A percentile compares a stretch with the other conserved stretches of the same genome.
Evolutionary conservation across 1,140 invertebrate genomes (phyloP).

Genomic region (Calliopsis andreniformis): DNA sequence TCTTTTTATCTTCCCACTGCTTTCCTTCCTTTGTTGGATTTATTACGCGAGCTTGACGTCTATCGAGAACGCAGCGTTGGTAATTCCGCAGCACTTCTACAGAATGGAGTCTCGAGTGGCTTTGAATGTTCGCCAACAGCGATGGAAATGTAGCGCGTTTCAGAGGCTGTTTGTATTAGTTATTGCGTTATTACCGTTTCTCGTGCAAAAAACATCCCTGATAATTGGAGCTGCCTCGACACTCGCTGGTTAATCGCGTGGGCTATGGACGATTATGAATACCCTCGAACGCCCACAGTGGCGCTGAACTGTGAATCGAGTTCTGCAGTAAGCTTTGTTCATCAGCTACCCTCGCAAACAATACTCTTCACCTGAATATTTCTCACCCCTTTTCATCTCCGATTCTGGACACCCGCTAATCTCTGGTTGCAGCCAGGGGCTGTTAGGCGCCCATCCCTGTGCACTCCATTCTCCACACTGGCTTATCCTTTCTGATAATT

Average conservation of each 20-base stretch:
- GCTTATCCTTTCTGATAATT: constrained; percentile 67
- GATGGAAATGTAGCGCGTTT: neutral
- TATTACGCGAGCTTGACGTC: constrained; percentile 28
- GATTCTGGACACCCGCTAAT: constrained; percentile 28
- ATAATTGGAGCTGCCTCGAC: too few species aligned
- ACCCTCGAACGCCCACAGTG: too few species aligned
- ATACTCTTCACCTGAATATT: neutral
- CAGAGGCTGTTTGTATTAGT: neutral
- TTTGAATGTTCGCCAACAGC: neutral
- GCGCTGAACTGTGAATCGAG: too few species aligned
- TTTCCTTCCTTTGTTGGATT: constrained; percentile 3
- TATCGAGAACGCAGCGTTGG: neutral
- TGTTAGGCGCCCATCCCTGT: constrained; percentile 2
- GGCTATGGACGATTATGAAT: too few species aligned
- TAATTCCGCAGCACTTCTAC: neutral
- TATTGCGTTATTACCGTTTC: neutral
- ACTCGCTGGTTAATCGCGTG: too few species aligned
- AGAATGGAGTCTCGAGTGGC: constrained; percentile 15
- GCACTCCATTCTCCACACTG: constrained; percentile 58
- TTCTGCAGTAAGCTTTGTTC: too few species aligned
- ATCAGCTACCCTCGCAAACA: neutral
- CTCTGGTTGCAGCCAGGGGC: constrained; percentile 25
- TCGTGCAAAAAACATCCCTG: neutral
- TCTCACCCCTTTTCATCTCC: constrained; percentile 28
- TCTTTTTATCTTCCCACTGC: constrained; percentile 22